Evolutionary conservation across 1,140 invertebrate species (phyloP), one percentile per base, ranked within the genome.

Genomic region (Macrotrachela quadricornifera): DNA sequence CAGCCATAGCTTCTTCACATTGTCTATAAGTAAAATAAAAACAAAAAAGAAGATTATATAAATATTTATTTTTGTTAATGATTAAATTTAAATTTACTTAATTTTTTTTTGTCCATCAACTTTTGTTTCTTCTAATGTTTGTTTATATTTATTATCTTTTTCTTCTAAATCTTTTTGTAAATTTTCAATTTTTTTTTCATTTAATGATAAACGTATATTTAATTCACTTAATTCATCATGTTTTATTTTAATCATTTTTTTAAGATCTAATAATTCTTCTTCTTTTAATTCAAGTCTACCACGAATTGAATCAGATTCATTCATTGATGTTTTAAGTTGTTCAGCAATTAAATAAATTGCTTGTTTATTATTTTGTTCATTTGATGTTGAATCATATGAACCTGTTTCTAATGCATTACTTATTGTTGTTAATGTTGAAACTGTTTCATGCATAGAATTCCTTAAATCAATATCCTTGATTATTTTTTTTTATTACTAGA

Each of bases 201-300:
- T 79, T 39, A 94, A 71, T 64, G 92, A 85, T 61, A 86, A 80
- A 12, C 90, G 73, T 30, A 95, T 79, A 58, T 81, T 79, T 78
- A 90, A 85, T 70, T 95, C 85, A 43, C 84, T 86, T 16, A 92
- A 63, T 68, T 95, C 88, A 63, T 92, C 86, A 71, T 88, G 64
- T 70, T 92, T 95, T 41, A 76, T 75, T 67, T 87, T 83, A 10
- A 91, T 66, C 14, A 79, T 73, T 62, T 84, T 77, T 68, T 80
- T 80, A 1, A 88, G 69, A 62, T 92, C 86, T 57, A 82, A 77
- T 57, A 94, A 80, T 61, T 91, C 84, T 17, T 79, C 79, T 60
- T 94, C 87, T 60, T 83, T 83, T 46, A 79, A 76, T 68, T 91
- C 86, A 49, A 95, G 66, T 65, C 85, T 82, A 47, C 68, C 64